Percentiles rank a stretch among this genome's conserved stretches.
These are phyloP conservation scores for Xiphorhynchus elegans DNA, from an alignment of 2,113 vertebrate genomes.

Conservation along the genomic window DNA sequence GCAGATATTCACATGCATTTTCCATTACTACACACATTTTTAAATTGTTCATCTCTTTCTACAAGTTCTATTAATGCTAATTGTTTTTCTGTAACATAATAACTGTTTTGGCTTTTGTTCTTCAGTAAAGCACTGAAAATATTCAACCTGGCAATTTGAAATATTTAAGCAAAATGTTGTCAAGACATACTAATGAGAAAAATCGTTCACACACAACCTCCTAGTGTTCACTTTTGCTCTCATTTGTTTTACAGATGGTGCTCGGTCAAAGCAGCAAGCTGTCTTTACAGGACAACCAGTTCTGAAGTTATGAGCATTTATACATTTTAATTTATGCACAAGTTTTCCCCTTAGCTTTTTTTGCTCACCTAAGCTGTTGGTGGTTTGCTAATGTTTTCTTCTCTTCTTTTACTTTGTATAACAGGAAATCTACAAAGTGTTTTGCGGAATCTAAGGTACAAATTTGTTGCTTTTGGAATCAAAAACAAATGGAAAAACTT, in stretches of 20 bases:
- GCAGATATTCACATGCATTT: background rate
- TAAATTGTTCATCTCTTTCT: background rate
- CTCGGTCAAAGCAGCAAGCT: background rate
- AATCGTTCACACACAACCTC: background rate
- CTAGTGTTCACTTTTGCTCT: background rate
- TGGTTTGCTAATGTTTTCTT: background rate
- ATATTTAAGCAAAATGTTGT: background rate
- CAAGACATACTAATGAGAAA: background rate
- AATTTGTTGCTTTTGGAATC: background rate
- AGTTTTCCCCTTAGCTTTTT: background rate
- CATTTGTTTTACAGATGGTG: background rate
- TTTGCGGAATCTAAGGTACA: background rate
- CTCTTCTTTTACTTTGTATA: background rate
- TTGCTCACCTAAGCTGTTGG: background rate
- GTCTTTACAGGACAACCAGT: background rate
- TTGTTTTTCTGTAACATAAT: background rate
- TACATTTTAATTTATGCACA: background rate
- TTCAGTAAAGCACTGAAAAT: background rate
- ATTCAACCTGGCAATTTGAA: background rate
- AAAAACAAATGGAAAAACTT: background rate
- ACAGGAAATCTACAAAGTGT: background rate
- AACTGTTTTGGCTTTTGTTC: background rate
- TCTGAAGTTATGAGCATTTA: background rate
- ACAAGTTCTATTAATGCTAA: background rate
- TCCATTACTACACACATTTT: background rate